Conservation (phyloP, 2,888 invertebrate genomes). For the Orthosia incerta region DNA sequence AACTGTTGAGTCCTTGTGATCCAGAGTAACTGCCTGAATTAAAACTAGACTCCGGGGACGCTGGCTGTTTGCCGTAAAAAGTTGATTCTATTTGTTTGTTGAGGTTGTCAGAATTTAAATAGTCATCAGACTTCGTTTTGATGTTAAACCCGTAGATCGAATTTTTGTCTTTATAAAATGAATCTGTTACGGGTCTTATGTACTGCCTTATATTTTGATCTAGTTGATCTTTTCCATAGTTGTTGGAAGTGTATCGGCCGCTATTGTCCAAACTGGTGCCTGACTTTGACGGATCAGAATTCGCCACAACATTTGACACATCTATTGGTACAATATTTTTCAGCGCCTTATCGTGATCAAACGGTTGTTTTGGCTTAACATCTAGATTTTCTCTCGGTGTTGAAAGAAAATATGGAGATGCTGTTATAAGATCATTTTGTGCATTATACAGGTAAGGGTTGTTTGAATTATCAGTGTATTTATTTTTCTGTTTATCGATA, state of each 20-base stretch:
- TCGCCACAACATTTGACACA: conserved; percentile 85
- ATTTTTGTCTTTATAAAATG: conserved; percentile 87
- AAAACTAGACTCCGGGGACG: conserved; percentile 73
- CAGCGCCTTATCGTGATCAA: conserved; percentile 88
- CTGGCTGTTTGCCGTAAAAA: conserved; percentile 75
- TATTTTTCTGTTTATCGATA: conserved; percentile 78
- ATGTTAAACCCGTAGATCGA: conserved; percentile 81
- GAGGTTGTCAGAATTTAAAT: conserved; percentile 70
- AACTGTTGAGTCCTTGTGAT: conserved; percentile 73
- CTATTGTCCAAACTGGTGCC: conserved; percentile 68
- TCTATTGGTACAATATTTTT: conserved; percentile 89
- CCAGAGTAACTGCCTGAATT: conserved; percentile 73
- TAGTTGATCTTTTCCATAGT: conserved; percentile 78
- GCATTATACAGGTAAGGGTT: conserved; percentile 73
- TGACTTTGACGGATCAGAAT: conserved; percentile 78
- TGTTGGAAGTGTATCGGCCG: conserved; percentile 73
- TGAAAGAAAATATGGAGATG: conserved; percentile 79
- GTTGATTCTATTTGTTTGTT: conserved; percentile 79
- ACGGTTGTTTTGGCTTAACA: conserved; percentile 80
- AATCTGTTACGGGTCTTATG: conserved; percentile 81
- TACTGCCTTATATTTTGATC: conserved; percentile 80
- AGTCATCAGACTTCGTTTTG: conserved; percentile 82
- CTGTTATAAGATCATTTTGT: conserved; percentile 82
- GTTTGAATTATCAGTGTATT: conserved; percentile 72
- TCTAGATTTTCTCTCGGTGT: conserved; percentile 78